Evolutionary conservation across 2,797 vertebrate genomes (phyloP).

Genomic region (Oreochromis grahami): DNA sequence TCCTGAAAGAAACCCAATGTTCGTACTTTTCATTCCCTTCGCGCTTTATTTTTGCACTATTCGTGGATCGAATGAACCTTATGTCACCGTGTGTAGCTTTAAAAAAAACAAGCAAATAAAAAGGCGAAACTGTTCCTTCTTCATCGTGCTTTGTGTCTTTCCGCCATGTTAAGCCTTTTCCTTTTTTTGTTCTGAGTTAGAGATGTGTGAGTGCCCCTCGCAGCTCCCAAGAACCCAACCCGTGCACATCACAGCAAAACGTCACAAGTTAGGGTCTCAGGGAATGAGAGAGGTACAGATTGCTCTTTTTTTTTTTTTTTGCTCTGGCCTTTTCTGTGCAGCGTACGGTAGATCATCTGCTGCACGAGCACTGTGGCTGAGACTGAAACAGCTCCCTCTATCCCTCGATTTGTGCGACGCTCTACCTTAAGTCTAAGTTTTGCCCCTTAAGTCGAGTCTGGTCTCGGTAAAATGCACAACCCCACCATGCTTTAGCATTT

Average conservation of each 20-base stretch:
- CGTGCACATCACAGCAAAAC: slow-evolving; percentile 98
- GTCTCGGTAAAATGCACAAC: not conserved
- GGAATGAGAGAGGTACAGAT: slow-evolving; percentile 97
- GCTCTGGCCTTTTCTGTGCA: slow-evolving; percentile 20
- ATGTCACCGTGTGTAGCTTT: not conserved
- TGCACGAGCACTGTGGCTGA: slow-evolving; percentile 20
- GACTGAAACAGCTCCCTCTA: slow-evolving; percentile 43
- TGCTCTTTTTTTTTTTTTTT: slow-evolving; percentile 1
- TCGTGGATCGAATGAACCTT: slow-evolving; percentile 23
- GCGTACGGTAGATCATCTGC: slow-evolving; percentile 32
- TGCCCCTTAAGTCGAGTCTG: slow-evolving; percentile 14
- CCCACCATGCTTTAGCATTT: not conserved
- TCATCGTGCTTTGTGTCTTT: slow-evolving; percentile 29
- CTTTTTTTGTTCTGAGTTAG: slow-evolving; percentile 6
- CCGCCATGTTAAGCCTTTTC: slow-evolving; percentile 31
- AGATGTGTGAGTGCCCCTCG: slow-evolving; percentile 92
- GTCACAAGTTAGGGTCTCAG: slow-evolving; percentile 99
- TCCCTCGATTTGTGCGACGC: slow-evolving; percentile 43
- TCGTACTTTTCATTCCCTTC: slow-evolving; percentile 27
- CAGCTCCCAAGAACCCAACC: slow-evolving; percentile 99
- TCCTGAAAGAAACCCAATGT: slow-evolving; percentile 39
- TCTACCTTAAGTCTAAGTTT: slow-evolving; percentile 14
- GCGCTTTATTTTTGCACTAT: slow-evolving; percentile 1
- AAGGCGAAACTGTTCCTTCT: slow-evolving; percentile 12
- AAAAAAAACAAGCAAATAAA: not conserved